Evolutionary conservation across 2,797 vertebrate species (phyloP), one percentile per base, ranked within the genome.

Genomic region (Acrossocheilus wenchowensis): DNA sequence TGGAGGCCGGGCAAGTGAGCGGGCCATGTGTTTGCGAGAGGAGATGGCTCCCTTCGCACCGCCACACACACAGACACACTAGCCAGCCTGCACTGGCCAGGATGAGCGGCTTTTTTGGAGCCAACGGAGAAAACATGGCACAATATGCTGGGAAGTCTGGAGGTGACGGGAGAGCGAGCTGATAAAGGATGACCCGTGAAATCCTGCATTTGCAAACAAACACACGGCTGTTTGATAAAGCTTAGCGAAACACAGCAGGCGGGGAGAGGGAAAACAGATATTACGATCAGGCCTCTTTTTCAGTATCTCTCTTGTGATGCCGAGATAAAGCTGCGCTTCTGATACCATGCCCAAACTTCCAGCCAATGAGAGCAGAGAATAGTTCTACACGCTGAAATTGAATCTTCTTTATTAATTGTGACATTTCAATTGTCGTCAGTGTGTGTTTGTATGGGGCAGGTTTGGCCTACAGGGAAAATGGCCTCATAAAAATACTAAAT

Each of bases 61-160:
- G 36, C 79, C 79, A 72, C 78, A 87, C 86, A 86, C 88, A 91
- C 78, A 87, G n/a, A 78, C 50, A 71, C 71, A 69, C 64, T 48
- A 85, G 87, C 85, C 85, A 90, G 80, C 52, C 69, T 66, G n/a
- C 39, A 64, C 52, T 62, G 66, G 89, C 87, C 87, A 90, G 85
- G 83, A 84, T 73, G 87, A 90, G 83, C 62, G 69, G 75, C 89
- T 87, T 86, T 87, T 83, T 81, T 60, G 73, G 78, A 89, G 86
- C 87, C 90, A 89, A 89, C 39, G 81, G 86, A 86, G 84, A 84
- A 89, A 88, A 87, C 86, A 89, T 88, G 90, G 89, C 89, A 89
- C 90, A 88, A 89, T 88, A 83, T 88, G 88, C 85, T 88, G 78
- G 77, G 86, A 90, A 91, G 88, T 87, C 89, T 89, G 78, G 90